Evolutionary conservation across 2,113 vertebrate genomes (phyloP), one percentile per base, ranked within the genome.

Genomic region (Myocastor coypus): DNA sequence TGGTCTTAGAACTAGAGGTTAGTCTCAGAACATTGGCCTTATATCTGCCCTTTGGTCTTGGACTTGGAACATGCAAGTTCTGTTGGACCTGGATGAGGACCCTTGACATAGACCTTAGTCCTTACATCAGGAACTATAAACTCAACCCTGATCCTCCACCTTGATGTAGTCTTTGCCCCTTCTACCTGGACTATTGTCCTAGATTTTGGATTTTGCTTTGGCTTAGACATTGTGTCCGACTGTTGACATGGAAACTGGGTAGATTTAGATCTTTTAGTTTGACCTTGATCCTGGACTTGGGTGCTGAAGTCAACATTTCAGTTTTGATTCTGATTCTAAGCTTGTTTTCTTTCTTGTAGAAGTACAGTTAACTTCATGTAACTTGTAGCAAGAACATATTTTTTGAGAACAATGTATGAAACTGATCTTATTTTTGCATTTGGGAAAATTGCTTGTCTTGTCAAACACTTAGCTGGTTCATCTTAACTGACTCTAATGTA

Each of bases 351-450:
- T 91, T 82, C 34, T 63, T 86, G 46, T 40, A 57, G 1, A 46
- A 82, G 64, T 82, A 82, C 1, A 73, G 13, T 12, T 95, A 37
- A n/a, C 81, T 95, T 87, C n/a, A 61, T 82, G 55, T 87, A 86
- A 82, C 57, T 82, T 73, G 46, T 28, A 85, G 50, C n/a, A 37
- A 90, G 81, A 69, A 85, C 57, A 75, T 75, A 37, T 40, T n/a
- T 71, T 71, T 78, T 73, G 20, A 73, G 83, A 95, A 55, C 28
- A 87, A 34, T 71, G 40, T 42, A 81, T 82, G 34, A 91, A 28
- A 59, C 34, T 71, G 52, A 69, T 57, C 32, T 73, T 64, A 14
- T 87, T 91, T 34, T 55, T 11, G 57, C 50, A 68, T 94, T 90
- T 77, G 22, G 50, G 59, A 59, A 90, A 78, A 68, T 34, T 28